phyloP scores from a whole-genome alignment of 2,888 invertebrate species.

The Tortrix viridana region DNA sequence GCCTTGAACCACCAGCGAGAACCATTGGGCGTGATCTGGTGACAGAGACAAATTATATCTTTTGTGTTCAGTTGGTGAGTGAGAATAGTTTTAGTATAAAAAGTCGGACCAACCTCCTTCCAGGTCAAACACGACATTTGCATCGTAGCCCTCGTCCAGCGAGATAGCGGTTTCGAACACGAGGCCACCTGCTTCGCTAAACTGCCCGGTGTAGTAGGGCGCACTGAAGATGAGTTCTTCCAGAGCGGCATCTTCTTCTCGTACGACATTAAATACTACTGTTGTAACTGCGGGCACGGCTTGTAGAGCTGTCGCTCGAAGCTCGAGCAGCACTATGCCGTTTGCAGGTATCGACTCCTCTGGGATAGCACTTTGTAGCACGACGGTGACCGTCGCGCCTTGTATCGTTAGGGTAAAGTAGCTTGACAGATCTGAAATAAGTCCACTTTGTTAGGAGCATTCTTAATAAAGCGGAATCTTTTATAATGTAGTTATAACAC shows the following conservation, averaged over 20 bases:
- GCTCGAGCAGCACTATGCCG: slow-evolving; percentile 20
- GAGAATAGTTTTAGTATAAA: not conserved
- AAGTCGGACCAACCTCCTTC: slow-evolving; percentile 20
- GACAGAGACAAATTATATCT: no score
- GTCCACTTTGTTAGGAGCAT: not conserved
- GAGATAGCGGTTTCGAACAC: slow-evolving; percentile 8
- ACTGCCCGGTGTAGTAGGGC: slow-evolving; percentile 28
- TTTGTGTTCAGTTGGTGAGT: no score
- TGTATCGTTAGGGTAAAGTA: slow-evolving; percentile 16
- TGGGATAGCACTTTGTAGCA: slow-evolving; percentile 19
- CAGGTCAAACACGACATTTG: slow-evolving; percentile 13
- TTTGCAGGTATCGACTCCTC: slow-evolving; percentile 19
- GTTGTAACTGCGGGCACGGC: slow-evolving; percentile 20
- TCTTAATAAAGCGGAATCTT: no score
- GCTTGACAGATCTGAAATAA: slow-evolving; percentile 17
- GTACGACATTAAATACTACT: slow-evolving; percentile 22
- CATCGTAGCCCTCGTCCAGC: slow-evolving; percentile 10
- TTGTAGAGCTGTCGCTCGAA: slow-evolving; percentile 28
- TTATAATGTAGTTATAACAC: no score
- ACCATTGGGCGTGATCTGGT: slow-evolving; percentile 35
- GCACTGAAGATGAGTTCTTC: slow-evolving; percentile 17
- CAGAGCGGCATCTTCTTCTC: not conserved
- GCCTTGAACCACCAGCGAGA: slow-evolving; percentile 29
- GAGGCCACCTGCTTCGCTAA: slow-evolving; percentile 20
- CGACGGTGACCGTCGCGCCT: slow-evolving; percentile 19